These are phyloP conservation scores for Thecocarcelia acutangulata DNA, from an alignment of 2,888 invertebrate genomes.

Conservation along the genomic window DNA sequence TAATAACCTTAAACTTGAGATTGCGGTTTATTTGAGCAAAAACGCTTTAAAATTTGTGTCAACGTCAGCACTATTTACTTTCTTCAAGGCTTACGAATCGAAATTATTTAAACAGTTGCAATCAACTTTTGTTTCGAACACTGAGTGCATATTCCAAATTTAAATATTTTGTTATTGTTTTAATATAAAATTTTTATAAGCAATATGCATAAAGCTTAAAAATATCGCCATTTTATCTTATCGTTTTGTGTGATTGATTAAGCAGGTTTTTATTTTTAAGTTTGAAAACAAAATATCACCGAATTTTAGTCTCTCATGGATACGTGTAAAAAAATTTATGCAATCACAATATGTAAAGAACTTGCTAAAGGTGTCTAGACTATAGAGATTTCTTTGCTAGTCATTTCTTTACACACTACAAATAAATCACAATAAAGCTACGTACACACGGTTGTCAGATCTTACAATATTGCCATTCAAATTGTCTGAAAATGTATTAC, in stretches of 20 bases:
- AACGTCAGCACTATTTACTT: constrained; percentile 2
- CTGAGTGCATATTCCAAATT: constrained; percentile 18
- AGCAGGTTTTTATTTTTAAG: not conserved
- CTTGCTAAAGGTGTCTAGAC: no score
- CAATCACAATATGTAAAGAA: no score
- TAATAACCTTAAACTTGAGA: constrained; percentile 46
- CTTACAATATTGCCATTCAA: no score
- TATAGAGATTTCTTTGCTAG: no score
- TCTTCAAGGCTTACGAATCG: not conserved
- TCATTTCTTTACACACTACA: no score
- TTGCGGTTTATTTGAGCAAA: not conserved
- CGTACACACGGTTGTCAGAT: no score
- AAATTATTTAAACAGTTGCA: constrained; percentile 32
- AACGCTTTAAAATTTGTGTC: not conserved
- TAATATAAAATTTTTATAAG: constrained; percentile 17
- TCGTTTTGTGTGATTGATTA: not conserved
- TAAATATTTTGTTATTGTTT: constrained; percentile 20
- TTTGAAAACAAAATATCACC: not conserved
- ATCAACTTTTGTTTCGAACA: not conserved
- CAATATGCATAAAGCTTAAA: not conserved
- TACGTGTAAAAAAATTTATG: no score
- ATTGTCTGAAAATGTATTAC: no score
- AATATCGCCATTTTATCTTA: constrained; percentile 15
- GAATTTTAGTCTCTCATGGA: no score
- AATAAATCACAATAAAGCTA: no score